Base-by-base conservation (phyloP, 1,140 invertebrate species). In the Parapsyche elsis region DNA sequence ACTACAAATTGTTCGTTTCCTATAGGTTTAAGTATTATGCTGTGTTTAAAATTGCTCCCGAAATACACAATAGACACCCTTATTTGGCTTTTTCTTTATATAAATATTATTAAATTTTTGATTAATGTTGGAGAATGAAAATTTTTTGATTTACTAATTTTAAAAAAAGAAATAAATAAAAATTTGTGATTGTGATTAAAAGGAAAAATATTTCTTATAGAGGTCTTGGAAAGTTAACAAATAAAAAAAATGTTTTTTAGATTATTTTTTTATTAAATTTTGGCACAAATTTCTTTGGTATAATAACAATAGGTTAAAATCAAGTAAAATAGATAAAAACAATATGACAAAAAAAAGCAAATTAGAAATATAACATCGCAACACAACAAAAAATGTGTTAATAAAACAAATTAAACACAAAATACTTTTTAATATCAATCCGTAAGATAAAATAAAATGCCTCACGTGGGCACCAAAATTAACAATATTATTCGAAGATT, bases 221-320 rank as follows among this genome's bases (percentile, higher is more conserved):
- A n/a, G n/a, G n/a, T n/a, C n/a, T n/a, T n/a, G n/a, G 12, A 46
- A 46, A 46, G 45, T 46, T 12, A 46, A 46, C 45, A 46, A 46
- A 12, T 7, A 46, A 46, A 61, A 61, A 61, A 16, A 61, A 9
- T 61, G 5, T 61, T 61, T 67, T 67, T 1, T 23, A 23, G 1
- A 16, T 23, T 16, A 61, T 21, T 46, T 16, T 12, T 67, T 67
- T 67, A 67, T 67, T 23, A 23, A 16, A 23, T 16, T 67, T 67
- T 67, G 61, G 61, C 61, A 67, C 61, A 67, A 16, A 19, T 67
- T 23, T 16, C 61, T 67, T 67, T 67, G 61, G 61, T 67, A 67
- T 67, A 19, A n/a, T 12, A 67, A 10, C 9, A 67, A 67, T 23
- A 23, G 2, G 4, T 1, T 23, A 21, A 67, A 19, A 67, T 7